These are phyloP conservation scores for Orthonyx spaldingii DNA, from an alignment of 2,113 vertebrate species.

Conservation along the genomic window DNA sequence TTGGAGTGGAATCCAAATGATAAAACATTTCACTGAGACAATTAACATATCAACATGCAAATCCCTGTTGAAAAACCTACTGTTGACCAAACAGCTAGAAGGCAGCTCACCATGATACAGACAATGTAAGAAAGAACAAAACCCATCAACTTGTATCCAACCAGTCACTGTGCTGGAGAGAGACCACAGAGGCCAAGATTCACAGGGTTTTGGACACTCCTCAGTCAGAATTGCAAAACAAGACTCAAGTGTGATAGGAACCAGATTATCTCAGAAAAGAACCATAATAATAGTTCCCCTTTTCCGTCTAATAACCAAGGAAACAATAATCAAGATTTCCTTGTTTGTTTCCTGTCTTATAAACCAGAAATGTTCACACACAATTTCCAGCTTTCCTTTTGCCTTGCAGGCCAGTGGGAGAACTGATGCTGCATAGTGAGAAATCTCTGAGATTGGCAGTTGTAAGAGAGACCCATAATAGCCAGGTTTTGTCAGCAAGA, in stretches of 20 bases:
- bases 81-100: not conserved
- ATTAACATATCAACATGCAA: not conserved
- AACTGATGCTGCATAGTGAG: not conserved
- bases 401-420: not conserved
- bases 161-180: not conserved
- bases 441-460: not conserved
- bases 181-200: not conserved
- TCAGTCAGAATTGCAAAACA: not conserved
- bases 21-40: not conserved
- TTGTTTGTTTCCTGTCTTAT: not conserved
- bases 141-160: not conserved
- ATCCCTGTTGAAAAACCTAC: not conserved
- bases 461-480: not conserved
- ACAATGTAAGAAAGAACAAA: not conserved
- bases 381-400: not conserved
- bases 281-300: not conserved
- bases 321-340: not conserved
- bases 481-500: not conserved
- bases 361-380: not conserved
- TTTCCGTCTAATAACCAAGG: not conserved
- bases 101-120: not conserved
- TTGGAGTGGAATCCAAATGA: not conserved
- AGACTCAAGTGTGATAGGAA: not conserved
- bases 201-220: not conserved
- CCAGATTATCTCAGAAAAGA: not conserved